phyloP scores from a whole-genome alignment of 2,888 invertebrate genomes.

The Nycteola revayana region DNA sequence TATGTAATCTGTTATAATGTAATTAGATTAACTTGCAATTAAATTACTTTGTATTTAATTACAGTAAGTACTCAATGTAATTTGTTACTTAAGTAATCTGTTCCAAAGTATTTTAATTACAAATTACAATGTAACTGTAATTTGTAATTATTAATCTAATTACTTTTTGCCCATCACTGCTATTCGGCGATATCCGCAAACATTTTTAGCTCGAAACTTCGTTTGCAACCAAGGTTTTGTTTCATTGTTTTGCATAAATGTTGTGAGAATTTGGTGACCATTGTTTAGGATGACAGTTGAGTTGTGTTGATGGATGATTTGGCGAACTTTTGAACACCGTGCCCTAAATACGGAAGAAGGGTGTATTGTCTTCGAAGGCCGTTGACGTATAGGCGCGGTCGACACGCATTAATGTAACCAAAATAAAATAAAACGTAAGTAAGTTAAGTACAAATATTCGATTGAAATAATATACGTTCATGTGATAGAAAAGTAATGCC shows the following conservation, averaged over 20 bases:
- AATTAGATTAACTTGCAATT: too few relatives aligned
- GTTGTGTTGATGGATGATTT: constrained; percentile 60
- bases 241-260: constrained; percentile 16
- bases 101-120: too few relatives aligned
- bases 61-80: too few relatives aligned
- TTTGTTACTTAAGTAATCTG: too few relatives aligned
- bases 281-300: constrained; percentile 48
- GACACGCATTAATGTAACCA: constrained; percentile 17
- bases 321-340: constrained; percentile 44
- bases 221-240: constrained; percentile 6
- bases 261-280: constrained; percentile 38
- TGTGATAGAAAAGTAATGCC: too few relatives aligned
- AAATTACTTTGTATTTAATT: too few relatives aligned
- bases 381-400: constrained; percentile 31
- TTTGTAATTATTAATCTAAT: too few relatives aligned
- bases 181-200: too few relatives aligned
- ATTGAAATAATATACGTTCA: background rate
- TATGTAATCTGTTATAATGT: too few relatives aligned
- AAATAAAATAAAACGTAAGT: constrained; percentile 15
- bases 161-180: too few relatives aligned
- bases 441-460: background rate
- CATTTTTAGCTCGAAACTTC: constrained; percentile 1
- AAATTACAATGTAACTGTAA: too few relatives aligned
- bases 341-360: constrained; percentile 49
- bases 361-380: constrained; percentile 45